Base-by-base conservation (phyloP, 2,797 vertebrate genomes). In the Erpetoichthys calabaricus region DNA sequence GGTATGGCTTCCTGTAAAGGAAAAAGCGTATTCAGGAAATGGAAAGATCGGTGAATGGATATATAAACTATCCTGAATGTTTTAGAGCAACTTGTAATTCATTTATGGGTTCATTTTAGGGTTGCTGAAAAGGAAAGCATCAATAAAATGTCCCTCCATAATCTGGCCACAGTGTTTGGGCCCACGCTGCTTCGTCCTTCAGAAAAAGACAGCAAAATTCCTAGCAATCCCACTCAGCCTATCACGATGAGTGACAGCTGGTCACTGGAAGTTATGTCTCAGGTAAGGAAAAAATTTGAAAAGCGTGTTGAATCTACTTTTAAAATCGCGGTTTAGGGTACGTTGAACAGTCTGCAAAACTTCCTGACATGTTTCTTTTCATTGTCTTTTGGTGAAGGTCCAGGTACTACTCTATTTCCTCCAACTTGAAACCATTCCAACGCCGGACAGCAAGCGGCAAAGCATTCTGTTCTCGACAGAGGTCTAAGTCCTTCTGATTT, bases 101-200 rank as follows among this genome's bases (percentile, higher is more conserved):
- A 25, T 25, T 25, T 25, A 2, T 25, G 25, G 25, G 25, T 25
- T 25, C 25, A 25, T 25, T 25, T 45, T 63, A 98, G 96, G 79
- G 85, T 98, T 69, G 92, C 95, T 44, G 93, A 94, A 62, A 92
- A 89, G 47, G 92, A 97, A 64, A 70, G 81, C 0, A 3, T 85
- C 65, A 96, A 96, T 76, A 97, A 97, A 77, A 96, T 96, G 93
- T 96, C 93, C 45, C 74, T 95, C 62, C 91, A 97, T 80, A 97
- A 97, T 62, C 83, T 97, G 52, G 92, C 93, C 67, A 96, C 92
- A 0, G 93, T 97, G 45, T 97, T 96, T 47, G 93, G 93, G 49
- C 93, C 93, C 68, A 97, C 92, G 1, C 66, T 97, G 67, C 90
- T 97, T 45, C 82, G 91, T 49, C 93, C 93, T 1, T 96, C 93